Evolutionary conservation across 2,113 vertebrate species (phyloP).

Genomic region (Otus sunia): DNA sequence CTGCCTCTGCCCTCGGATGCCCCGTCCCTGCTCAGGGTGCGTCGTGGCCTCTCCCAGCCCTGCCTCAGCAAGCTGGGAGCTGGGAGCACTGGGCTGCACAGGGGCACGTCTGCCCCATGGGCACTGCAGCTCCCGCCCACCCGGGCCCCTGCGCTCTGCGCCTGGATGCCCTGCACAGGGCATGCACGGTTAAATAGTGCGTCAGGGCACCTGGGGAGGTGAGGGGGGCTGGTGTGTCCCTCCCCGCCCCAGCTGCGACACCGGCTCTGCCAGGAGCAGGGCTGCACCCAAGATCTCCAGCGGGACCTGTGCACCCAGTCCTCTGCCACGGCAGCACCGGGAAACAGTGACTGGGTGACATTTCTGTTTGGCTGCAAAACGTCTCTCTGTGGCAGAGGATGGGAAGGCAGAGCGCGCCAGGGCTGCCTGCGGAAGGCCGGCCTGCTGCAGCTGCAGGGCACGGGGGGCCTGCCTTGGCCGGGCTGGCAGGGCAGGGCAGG

Average conservation of each 20-base stretch:
- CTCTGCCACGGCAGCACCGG: background rate
- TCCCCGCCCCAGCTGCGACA: background rate
- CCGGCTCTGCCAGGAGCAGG: rapidly evolving
- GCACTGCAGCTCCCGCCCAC: background rate
- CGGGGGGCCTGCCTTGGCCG: background rate
- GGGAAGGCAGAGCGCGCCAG: background rate
- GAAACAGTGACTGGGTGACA: rapidly evolving
- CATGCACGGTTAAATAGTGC: rapidly evolving
- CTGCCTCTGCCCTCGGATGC: background rate
- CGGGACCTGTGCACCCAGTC: rapidly evolving
- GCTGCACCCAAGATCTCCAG: rapidly evolving
- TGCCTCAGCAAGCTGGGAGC: background rate
- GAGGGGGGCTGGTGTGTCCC: rapidly evolving
- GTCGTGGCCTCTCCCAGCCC: rapidly evolving
- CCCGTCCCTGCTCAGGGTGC: background rate
- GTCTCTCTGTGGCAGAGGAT: rapidly evolving
- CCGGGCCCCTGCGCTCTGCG: background rate
- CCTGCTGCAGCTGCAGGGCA: background rate
- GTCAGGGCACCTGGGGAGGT: rapidly evolving
- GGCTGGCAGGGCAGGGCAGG: rapidly evolving
- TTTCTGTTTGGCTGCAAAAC: no score
- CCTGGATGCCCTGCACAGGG: rapidly evolving
- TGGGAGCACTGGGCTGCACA: rapidly evolving
- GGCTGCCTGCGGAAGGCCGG: background rate
- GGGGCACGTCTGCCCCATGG: background rate